phyloP scores from a whole-genome alignment of 2,888 invertebrate species.

The Hydropsyche betteni region DNA sequence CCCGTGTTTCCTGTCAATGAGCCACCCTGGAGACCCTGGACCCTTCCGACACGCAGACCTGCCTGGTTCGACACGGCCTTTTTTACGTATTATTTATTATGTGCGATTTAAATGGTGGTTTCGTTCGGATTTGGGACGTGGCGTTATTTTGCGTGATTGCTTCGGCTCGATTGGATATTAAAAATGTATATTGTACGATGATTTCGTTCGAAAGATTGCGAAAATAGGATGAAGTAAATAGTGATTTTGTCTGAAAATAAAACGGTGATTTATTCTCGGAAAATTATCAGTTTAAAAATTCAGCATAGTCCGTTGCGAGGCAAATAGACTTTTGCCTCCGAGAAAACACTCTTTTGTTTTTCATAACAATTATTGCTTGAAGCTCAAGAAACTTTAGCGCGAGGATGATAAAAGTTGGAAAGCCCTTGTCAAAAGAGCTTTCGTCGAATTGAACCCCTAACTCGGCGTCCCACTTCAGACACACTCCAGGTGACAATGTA shows the following conservation, averaged over 20 bases:
- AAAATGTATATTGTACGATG: no score
- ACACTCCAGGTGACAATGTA: slow-evolving; percentile 30
- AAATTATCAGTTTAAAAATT: no score
- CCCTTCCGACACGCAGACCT: slow-evolving; percentile 32
- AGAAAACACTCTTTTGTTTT: slow-evolving; percentile 30
- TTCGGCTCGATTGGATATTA: no score
- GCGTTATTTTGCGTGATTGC: no score
- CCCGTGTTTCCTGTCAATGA: slow-evolving; percentile 52
- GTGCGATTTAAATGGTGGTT: no score
- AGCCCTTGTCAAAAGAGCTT: slow-evolving; percentile 41
- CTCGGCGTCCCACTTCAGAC: slow-evolving; percentile 22
- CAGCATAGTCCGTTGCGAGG: no score
- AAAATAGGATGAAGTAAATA: no score
- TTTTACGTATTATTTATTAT: no score
- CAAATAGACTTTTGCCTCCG: background rate
- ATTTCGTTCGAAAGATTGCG: no score
- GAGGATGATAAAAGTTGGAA: slow-evolving; percentile 42
- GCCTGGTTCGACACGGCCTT: background rate
- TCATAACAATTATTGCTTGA: slow-evolving; percentile 38
- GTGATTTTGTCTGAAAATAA: no score
- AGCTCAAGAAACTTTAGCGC: slow-evolving; percentile 28
- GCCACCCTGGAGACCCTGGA: slow-evolving; percentile 42
- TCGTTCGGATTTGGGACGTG: no score
- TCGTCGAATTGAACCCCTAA: slow-evolving; percentile 40
- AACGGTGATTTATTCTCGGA: no score